A percentile compares a stretch with the other conserved stretches of the same genome.
phyloP scores from a whole-genome alignment of 2,113 vertebrate species.

The Felis catus region DNA sequence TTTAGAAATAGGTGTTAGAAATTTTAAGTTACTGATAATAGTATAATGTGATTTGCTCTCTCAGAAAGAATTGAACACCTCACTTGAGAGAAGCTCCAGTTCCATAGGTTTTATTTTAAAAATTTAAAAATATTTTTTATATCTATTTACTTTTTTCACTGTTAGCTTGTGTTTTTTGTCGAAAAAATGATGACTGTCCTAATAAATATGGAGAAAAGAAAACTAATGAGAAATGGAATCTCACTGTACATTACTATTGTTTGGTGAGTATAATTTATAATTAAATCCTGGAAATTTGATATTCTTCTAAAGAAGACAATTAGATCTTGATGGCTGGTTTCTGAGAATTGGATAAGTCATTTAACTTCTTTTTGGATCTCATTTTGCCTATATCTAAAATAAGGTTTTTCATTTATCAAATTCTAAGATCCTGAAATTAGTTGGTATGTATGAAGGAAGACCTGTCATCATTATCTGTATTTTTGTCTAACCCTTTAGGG shows the following conservation, averaged over 20 bases:
- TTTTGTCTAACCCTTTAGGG: conserved; percentile 26
- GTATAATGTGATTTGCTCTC: neutral
- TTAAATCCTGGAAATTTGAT: conserved; percentile 33
- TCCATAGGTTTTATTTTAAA: conserved; percentile 3
- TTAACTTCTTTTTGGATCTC: conserved; percentile 28
- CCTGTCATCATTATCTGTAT: neutral
- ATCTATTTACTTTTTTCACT: conserved; percentile 46
- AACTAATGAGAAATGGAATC: conserved; percentile 85
- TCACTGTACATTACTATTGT: conserved; percentile 96
- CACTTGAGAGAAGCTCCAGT: neutral
- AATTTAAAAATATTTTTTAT: conserved; percentile 40
- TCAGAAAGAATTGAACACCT: conserved; percentile 26
- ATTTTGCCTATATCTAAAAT: conserved; percentile 29
- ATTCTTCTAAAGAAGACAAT: conserved; percentile 32
- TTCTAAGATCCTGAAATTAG: conserved; percentile 42
- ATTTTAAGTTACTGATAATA: neutral
- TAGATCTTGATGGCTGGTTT: conserved; percentile 26
- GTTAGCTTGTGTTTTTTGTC: conserved; percentile 93
- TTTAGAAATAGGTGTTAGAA: conserved; percentile 23
- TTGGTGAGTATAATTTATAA: conserved; percentile 87
- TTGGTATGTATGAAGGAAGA: conserved; percentile 19
- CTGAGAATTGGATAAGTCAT: conserved; percentile 34
- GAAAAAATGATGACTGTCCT: conserved; percentile 90
- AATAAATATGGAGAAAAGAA: conserved; percentile 95
- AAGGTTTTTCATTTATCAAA: neutral